Percentiles rank a stretch among this genome's conserved stretches.
phyloP scores from a whole-genome alignment of 2,888 invertebrate genomes.

The Melanchra persicariae region DNA sequence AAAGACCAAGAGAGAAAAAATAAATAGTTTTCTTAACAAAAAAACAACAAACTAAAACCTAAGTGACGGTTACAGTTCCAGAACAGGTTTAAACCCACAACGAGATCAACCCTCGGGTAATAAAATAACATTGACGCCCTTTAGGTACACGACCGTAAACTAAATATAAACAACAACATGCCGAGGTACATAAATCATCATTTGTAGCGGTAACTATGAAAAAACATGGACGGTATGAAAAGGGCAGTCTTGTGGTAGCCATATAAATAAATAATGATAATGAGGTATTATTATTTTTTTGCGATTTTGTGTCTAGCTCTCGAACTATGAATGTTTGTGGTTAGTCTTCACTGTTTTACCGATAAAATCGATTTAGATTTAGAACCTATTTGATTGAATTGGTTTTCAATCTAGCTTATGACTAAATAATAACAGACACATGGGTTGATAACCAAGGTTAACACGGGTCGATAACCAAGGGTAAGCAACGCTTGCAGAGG shows the following conservation, averaged over 20 bases:
- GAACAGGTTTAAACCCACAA: slow-evolving; percentile 18
- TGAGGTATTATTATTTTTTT: slow-evolving; percentile 12
- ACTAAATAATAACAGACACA: too few species aligned
- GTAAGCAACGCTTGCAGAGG: too few species aligned
- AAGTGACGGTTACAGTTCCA: slow-evolving; percentile 11
- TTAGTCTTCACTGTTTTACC: too few species aligned
- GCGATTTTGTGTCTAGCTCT: neutral
- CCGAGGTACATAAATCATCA: slow-evolving; percentile 42
- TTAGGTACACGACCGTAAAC: slow-evolving; percentile 21
- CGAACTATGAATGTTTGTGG: neutral
- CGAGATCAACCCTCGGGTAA: slow-evolving; percentile 28
- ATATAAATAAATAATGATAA: slow-evolving; percentile 27
- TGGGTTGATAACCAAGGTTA: too few species aligned
- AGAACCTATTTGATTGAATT: too few species aligned
- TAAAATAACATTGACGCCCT: slow-evolving; percentile 35
- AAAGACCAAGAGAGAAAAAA: too few species aligned
- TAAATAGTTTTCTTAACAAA: neutral
- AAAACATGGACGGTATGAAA: slow-evolving; percentile 31
- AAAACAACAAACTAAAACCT: neutral
- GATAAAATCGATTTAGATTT: too few species aligned
- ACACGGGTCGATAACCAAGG: too few species aligned
- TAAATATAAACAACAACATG: slow-evolving; percentile 38
- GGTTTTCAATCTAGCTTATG: too few species aligned
- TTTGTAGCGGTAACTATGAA: slow-evolving; percentile 26
- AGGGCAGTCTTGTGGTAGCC: slow-evolving; percentile 40